Evolutionary conservation across 2,113 vertebrate genomes (phyloP), one percentile per base, ranked within the genome.

Genomic region (Lepisosteus osseus): DNA sequence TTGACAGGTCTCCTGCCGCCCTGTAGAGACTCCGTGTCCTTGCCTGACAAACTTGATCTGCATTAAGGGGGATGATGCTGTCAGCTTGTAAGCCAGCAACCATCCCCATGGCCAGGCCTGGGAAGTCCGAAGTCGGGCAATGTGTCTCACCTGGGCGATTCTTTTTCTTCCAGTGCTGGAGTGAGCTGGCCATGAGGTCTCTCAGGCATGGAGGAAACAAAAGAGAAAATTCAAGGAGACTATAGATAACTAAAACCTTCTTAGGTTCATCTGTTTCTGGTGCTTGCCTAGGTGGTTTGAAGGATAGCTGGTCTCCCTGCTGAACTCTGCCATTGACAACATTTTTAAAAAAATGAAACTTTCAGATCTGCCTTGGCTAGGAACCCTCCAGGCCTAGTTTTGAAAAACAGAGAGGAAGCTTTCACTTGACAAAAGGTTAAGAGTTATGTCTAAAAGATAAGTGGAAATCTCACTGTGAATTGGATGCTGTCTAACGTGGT

Each of bases 151-250:
- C 57, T 59, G 57, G 1, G 14, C 3, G n/a, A 13, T 59, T 59
- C 9, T n/a, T 59, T 59, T 59, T 59, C 11, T 6, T 59, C 41
- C 29, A 40, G 62, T 65, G 29, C 14, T 11, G 6, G 17, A 29
- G 17, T 14, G 0, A 12, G 29, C 29, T 61, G 41, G 54, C 40
- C 73, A 65, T 42, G n/a, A 65, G 77, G 83, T 77, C 82, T 82
- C 62, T 79, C 69, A 79, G 76, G 74, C 76, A 76, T 77, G 47
- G 66, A 69, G 54, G 54, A 55, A 79, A 74, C 75, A 77, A 78
- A 59, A 72, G 76, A 69, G 75, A 67, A 59, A 59, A 73, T 73
- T 15, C 69, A 57, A 74, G 42, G 78, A 14, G 3, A 9, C 72
- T 61, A 54, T 55, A 73, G 68, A 77, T 80, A 78, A 83, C 79